phyloP scores from a whole-genome alignment of 2,888 invertebrate species.

The Sarcophaga subvicina region DNA sequence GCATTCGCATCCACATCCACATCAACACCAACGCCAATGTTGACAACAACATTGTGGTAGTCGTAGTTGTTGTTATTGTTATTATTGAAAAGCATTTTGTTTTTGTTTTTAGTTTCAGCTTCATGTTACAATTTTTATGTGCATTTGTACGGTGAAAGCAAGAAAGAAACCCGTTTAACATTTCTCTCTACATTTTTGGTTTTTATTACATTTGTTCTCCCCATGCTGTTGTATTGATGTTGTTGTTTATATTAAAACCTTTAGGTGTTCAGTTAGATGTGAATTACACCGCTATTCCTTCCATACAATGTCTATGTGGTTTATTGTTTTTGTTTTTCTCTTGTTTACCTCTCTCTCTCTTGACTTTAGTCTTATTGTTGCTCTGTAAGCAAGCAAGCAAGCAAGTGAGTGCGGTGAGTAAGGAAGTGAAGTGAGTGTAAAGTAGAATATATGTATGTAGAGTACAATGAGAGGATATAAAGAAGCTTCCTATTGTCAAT shows the following conservation, averaged over 20 bases:
- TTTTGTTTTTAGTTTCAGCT: conserved; percentile 1
- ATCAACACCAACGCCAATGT: background rate
- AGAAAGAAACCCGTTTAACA: background rate
- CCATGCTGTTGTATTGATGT: background rate
- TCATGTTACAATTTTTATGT: background rate
- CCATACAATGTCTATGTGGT: background rate
- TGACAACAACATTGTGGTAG: conserved; percentile 36
- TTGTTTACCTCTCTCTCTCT: background rate
- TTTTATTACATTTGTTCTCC: background rate
- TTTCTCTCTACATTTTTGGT: background rate
- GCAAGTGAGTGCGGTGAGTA: background rate
- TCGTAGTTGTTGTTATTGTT: conserved; percentile 4
- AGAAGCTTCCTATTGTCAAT: conserved; percentile 68
- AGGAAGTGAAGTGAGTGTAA: conserved; percentile 34
- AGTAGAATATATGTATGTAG: conserved; percentile 46
- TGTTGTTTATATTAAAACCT: background rate
- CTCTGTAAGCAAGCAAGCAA: no score
- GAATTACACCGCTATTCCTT: background rate
- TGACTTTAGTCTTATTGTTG: background rate
- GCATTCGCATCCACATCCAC: background rate
- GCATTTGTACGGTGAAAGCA: background rate
- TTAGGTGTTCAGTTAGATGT: background rate
- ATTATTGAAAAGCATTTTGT: background rate
- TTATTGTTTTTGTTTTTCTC: background rate
- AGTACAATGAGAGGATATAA: conserved; percentile 46